Evolutionary conservation across 2,797 vertebrate species (phyloP).

Genomic region (Typhlichthys eigenmanni): DNA sequence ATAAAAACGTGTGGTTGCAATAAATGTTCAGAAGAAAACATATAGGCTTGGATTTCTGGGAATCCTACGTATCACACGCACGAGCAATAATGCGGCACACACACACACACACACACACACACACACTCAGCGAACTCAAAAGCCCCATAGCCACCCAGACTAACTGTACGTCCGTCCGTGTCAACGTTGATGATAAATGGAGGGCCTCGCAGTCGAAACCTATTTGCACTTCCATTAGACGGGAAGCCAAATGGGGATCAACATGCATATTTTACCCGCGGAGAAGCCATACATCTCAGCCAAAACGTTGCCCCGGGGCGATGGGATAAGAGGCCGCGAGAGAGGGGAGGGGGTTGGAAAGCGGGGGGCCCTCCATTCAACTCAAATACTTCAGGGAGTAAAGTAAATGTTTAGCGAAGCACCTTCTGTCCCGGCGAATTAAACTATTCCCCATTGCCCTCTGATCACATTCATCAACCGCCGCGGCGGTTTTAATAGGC

Average conservation of each 20-base stretch:
- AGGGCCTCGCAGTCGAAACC: slow-evolving; percentile 87
- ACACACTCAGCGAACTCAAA: background rate
- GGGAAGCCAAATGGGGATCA: slow-evolving; percentile 87
- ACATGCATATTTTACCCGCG: slow-evolving; percentile 86
- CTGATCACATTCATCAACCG: slow-evolving; percentile 81
- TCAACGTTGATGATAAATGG: slow-evolving; percentile 85
- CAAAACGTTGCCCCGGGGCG: slow-evolving; percentile 82
- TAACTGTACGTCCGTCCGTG: slow-evolving; percentile 73
- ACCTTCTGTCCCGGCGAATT: slow-evolving; percentile 80
- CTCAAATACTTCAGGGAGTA: slow-evolving; percentile 80
- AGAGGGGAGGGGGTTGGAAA: slow-evolving; percentile 52
- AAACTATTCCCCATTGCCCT: slow-evolving; percentile 79
- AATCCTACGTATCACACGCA: slow-evolving; percentile 3
- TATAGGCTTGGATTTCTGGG: slow-evolving; percentile 5
- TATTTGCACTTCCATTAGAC: slow-evolving; percentile 91
- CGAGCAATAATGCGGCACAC: slow-evolving; percentile 13
- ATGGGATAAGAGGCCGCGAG: slow-evolving; percentile 76
- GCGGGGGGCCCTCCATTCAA: slow-evolving; percentile 61
- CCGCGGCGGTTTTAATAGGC: slow-evolving; percentile 71
- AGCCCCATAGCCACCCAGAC: slow-evolving; percentile 23
- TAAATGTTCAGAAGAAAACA: slow-evolving; percentile 1
- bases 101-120: slow-evolving; percentile 18
- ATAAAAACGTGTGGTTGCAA: slow-evolving; percentile 5
- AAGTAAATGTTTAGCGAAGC: slow-evolving; percentile 82
- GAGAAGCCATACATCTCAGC: slow-evolving; percentile 88